These are phyloP conservation scores for Rugalucina vietnamica DNA, from an alignment of 2,888 invertebrate genomes.

Conservation along the genomic window DNA sequence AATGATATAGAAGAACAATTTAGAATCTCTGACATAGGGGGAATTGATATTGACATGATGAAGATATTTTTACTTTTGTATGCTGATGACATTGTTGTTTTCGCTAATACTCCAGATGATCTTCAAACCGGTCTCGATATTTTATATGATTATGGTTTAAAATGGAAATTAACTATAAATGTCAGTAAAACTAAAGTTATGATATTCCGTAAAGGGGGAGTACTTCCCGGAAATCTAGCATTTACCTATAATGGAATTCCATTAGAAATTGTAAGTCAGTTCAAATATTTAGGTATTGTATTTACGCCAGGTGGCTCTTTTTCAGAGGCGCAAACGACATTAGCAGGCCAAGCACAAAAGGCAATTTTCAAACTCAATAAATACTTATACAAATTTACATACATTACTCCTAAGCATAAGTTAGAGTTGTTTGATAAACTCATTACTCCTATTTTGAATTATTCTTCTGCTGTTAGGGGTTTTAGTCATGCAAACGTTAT, in stretches of 20 bases:
- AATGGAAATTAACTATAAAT: constrained; percentile 4
- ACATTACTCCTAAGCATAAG: neutral
- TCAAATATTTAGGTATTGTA: too few relatives aligned
- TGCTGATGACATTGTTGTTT: neutral
- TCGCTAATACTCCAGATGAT: neutral
- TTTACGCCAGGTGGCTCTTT: neutral
- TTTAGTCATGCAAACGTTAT: neutral
- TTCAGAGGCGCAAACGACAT: neutral
- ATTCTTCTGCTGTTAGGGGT: neutral
- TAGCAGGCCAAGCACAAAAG: neutral
- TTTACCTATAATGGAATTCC: neutral
- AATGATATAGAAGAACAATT: constrained; percentile 18
- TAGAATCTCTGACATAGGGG: neutral
- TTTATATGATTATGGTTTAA: neutral
- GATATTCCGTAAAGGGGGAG: constrained; percentile 14
- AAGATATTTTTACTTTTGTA: neutral
- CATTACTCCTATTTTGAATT: neutral
- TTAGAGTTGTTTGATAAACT: neutral
- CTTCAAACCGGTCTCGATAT: neutral
- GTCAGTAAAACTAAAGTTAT: constrained; percentile 5
- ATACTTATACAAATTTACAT: neutral
- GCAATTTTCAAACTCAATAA: neutral
- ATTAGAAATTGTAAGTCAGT: too few relatives aligned
- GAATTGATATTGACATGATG: neutral
- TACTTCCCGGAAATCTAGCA: neutral